phyloP scores from a whole-genome alignment of 2,888 invertebrate species.

The Acleris cristana region DNA sequence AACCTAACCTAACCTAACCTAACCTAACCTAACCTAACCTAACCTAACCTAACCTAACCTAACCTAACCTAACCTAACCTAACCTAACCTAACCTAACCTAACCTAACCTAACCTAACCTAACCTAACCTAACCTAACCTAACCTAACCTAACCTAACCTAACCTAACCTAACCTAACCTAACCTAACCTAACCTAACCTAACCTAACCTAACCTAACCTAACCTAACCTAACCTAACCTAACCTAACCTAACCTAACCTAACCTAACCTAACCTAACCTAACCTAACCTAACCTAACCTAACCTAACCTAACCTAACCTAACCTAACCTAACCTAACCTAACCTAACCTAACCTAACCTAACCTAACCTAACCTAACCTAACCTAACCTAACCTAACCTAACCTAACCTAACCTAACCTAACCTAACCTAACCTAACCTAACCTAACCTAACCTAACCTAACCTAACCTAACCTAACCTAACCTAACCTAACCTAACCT shows the following conservation, averaged over 20 bases:
- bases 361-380: conserved; percentile 19
- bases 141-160: conserved; percentile 5
- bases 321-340: conserved; percentile 26
- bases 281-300: conserved; percentile 37
- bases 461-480: conserved; percentile 5
- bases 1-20: conserved; percentile 38
- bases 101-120: conserved; percentile 31
- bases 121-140: conserved; percentile 11
- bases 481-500: conserved; percentile 5
- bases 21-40: conserved; percentile 26
- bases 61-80: conserved; percentile 27
- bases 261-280: conserved; percentile 34
- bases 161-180: conserved; percentile 5
- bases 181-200: conserved; percentile 5
- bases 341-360: conserved; percentile 28
- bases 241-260: conserved; percentile 31
- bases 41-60: conserved; percentile 35
- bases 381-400: conserved; percentile 10
- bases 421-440: conserved; percentile 5
- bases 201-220: conserved; percentile 5
- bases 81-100: conserved; percentile 34
- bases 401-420: conserved; percentile 8
- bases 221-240: conserved; percentile 6
- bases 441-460: conserved; percentile 5
- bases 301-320: conserved; percentile 33